Evolutionary conservation across 2,113 vertebrate species (phyloP).

Genomic region (Tychaedon coryphoeus): DNA sequence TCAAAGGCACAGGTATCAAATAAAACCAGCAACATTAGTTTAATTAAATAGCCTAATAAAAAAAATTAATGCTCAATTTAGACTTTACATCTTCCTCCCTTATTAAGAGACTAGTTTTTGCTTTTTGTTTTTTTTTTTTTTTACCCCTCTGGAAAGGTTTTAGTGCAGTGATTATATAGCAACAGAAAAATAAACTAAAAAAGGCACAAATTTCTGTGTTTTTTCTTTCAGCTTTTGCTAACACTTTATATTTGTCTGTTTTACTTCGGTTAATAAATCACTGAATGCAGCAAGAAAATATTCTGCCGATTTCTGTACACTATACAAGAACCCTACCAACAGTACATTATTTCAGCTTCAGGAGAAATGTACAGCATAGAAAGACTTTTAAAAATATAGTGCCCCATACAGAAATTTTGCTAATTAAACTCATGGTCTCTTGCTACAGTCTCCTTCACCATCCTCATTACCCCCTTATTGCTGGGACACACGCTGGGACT

Average conservation of each 20-base stretch:
- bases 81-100: background rate
- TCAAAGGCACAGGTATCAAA: slow-evolving; percentile 66
- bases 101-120: slow-evolving; percentile 23
- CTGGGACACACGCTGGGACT: background rate
- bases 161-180: slow-evolving; percentile 63
- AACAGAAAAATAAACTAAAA: slow-evolving; percentile 67
- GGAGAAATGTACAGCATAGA: slow-evolving; percentile 76
- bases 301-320: slow-evolving; percentile 83
- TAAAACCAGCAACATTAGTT: slow-evolving; percentile 14
- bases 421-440: slow-evolving; percentile 23
- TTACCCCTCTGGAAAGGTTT: slow-evolving; percentile 31
- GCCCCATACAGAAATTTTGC: slow-evolving; percentile 43
- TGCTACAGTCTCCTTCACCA: slow-evolving; percentile 40
- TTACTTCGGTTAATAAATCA: slow-evolving; percentile 77
- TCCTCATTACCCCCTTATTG: slow-evolving; percentile 26
- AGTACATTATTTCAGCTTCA: slow-evolving; percentile 66
- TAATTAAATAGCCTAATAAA: slow-evolving; percentile 46
- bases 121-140: background rate
- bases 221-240: slow-evolving; percentile 66
- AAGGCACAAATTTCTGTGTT: slow-evolving; percentile 77
- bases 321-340: slow-evolving; percentile 75
- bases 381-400: slow-evolving; percentile 70
- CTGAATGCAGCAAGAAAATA: slow-evolving; percentile 83
- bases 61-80: slow-evolving; percentile 16
- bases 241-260: slow-evolving; percentile 77